phyloP scores from a whole-genome alignment of 2,797 vertebrate genomes.

The Acrocephalus scirpaceus region DNA sequence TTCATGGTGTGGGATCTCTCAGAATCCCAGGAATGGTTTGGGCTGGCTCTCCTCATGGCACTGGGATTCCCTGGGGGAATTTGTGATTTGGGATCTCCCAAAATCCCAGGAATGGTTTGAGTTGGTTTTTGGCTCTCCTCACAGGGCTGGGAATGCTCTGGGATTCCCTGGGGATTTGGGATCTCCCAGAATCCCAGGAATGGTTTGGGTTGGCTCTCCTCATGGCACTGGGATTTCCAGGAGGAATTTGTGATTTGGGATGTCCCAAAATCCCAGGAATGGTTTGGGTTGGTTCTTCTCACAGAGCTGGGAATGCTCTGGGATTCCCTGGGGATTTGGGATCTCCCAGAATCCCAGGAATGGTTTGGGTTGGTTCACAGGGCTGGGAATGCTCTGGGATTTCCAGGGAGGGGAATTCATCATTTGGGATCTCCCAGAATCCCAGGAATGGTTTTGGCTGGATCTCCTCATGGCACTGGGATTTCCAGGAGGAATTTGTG shows the following conservation, averaged over 20 bases:
- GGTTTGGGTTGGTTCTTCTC: background rate
- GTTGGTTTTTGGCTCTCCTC: background rate
- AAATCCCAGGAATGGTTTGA: background rate
- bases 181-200: background rate
- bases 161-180: background rate
- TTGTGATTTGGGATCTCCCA: too few species aligned
- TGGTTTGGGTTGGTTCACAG: background rate
- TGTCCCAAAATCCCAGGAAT: background rate
- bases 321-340: background rate
- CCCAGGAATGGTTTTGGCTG: too few species aligned
- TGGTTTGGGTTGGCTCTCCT: background rate
- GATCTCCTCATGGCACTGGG: too few species aligned
- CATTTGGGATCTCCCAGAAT: too few species aligned
- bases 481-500: too few species aligned
- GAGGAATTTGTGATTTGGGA: background rate
- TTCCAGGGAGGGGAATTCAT: too few species aligned
- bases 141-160: background rate
- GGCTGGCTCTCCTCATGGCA: too few species aligned
- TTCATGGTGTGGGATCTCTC: too few species aligned
- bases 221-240: background rate
- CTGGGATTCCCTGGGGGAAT: too few species aligned
- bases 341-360: background rate
- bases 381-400: too few species aligned
- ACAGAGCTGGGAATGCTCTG: too few species aligned
- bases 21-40: too few species aligned